Conservation (phyloP, 2,797 vertebrate genomes). For the Clamator glandarius region DNA sequence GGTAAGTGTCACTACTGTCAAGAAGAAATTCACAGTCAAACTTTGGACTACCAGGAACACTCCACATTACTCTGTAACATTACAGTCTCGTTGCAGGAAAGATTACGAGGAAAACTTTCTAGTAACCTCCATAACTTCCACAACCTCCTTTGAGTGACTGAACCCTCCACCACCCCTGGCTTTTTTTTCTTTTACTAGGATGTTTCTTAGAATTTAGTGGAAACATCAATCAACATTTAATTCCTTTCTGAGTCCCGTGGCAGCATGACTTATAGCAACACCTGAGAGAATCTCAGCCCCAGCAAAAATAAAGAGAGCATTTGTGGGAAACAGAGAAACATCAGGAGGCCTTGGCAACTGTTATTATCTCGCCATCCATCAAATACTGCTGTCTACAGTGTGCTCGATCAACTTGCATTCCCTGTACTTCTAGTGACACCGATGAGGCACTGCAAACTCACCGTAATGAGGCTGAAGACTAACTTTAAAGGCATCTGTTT, state of each 20-base stretch:
- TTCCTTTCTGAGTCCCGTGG: not conserved
- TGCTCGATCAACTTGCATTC: not conserved
- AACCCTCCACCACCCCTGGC: no score
- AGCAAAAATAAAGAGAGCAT: not conserved
- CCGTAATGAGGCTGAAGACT: not conserved
- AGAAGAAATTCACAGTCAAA: not conserved
- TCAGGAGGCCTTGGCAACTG: not conserved
- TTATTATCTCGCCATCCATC: not conserved
- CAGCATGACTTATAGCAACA: not conserved
- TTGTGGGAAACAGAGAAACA: not conserved
- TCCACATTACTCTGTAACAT: not conserved
- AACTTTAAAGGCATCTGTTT: not conserved
- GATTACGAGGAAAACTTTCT: not conserved
- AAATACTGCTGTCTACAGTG: not conserved
- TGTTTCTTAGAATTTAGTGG: not conserved
- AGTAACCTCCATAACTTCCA: not conserved
- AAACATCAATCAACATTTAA: not conserved
- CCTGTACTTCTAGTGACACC: not conserved
- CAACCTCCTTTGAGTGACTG: not conserved
- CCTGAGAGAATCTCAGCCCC: not conserved
- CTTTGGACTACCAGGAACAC: not conserved
- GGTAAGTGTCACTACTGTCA: rapidly evolving
- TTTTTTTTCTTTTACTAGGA: not conserved
- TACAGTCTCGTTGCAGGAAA: not conserved
- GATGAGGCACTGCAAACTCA: not conserved